Conservation (phyloP, 2,888 invertebrate species). For the Megamerina dolium region DNA sequence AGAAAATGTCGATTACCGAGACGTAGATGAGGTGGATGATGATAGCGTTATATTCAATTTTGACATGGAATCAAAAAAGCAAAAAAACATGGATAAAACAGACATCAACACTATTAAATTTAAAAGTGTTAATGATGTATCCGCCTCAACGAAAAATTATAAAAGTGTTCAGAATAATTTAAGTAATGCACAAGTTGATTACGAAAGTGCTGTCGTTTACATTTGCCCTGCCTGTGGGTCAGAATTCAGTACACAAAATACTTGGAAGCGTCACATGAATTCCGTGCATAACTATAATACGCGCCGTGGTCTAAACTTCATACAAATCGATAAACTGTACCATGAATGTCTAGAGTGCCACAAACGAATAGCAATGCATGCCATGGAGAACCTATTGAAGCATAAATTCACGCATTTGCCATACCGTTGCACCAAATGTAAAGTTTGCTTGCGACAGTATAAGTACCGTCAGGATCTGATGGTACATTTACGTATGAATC, state of each 20-base stretch:
- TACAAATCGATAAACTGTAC: slow-evolving; percentile 38
- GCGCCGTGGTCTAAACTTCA: slow-evolving; percentile 37
- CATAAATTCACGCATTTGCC: slow-evolving; percentile 43
- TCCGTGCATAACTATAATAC: slow-evolving; percentile 36
- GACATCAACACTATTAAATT: slow-evolving; percentile 14
- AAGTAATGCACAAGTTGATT: slow-evolving; percentile 24
- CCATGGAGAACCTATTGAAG: slow-evolving; percentile 39
- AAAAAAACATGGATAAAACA: slow-evolving; percentile 16
- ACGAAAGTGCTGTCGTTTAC: slow-evolving; percentile 38
- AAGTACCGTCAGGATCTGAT: slow-evolving; percentile 42
- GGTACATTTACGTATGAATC: slow-evolving; percentile 39
- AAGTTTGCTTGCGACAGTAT: slow-evolving; percentile 37
- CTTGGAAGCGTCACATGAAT: slow-evolving; percentile 41
- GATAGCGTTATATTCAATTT: slow-evolving; percentile 40
- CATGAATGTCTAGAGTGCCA: slow-evolving; percentile 39
- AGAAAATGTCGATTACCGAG: too few relatives aligned
- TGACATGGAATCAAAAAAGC: slow-evolving; percentile 27
- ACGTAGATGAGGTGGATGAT: slow-evolving; percentile 27
- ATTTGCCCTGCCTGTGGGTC: slow-evolving; percentile 40
- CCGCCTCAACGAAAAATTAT: slow-evolving; percentile 12
- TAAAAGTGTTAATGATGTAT: slow-evolving; percentile 16
- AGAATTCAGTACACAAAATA: slow-evolving; percentile 35
- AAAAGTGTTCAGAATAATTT: neutral
- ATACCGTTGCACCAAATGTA: slow-evolving; percentile 39
- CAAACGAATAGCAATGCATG: slow-evolving; percentile 42